Conservation (phyloP, 2,797 vertebrate genomes). For the Cuniculus paca region DNA sequence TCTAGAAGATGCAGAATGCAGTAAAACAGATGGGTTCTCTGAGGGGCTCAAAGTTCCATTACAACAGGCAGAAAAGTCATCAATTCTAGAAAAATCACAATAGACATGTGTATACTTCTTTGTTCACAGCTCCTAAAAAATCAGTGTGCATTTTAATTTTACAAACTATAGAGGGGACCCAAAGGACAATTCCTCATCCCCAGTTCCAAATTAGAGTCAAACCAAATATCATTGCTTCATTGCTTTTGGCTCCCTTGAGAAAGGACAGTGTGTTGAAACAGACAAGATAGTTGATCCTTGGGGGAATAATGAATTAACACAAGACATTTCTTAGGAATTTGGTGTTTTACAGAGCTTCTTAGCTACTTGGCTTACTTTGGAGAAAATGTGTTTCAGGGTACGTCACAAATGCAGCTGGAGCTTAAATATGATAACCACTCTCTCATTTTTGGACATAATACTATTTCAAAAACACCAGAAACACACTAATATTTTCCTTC, state of each 20-base stretch:
- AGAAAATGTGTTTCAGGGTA: not conserved
- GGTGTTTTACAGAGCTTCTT: not conserved
- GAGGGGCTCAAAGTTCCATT: not conserved
- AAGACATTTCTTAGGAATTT: not conserved
- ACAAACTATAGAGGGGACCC: not conserved
- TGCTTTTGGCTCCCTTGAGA: not conserved
- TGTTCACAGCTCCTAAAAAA: not conserved
- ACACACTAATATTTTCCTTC: not conserved
- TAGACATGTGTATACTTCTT: not conserved
- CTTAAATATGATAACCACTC: not conserved
- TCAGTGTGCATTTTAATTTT: not conserved
- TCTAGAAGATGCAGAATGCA: not conserved
- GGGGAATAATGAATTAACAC: not conserved
- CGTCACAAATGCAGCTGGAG: not conserved
- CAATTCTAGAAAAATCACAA: not conserved
- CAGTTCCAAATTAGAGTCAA: slow-evolving; percentile 12
- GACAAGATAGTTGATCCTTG: not conserved
- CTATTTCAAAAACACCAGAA: not conserved
- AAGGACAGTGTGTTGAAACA: not conserved
- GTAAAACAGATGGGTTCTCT: not conserved
- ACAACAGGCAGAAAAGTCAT: not conserved
- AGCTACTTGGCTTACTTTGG: not conserved
- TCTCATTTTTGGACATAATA: not conserved
- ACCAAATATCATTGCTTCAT: not conserved
- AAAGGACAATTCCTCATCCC: not conserved